These are phyloP conservation scores for Eupithecia exiguata DNA, from an alignment of 2,888 invertebrate species.

Conservation along the genomic window DNA sequence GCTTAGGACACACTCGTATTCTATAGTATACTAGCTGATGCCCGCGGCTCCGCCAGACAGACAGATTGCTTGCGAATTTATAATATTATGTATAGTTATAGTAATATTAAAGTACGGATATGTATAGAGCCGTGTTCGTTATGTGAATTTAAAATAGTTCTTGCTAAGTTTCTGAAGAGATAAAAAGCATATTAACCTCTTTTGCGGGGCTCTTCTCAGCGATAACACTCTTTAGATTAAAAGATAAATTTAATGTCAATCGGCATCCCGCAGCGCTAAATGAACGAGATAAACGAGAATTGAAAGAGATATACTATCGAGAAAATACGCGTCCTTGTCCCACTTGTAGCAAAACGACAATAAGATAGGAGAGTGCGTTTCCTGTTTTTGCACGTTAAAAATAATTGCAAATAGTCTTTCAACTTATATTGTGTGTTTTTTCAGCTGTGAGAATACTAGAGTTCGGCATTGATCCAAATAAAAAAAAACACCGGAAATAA, in stretches of 20 bases:
- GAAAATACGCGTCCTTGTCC: slow-evolving; percentile 8
- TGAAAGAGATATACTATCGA: not conserved
- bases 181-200: not conserved
- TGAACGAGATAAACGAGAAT: not conserved
- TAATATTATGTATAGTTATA: no score
- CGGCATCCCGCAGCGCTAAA: slow-evolving; percentile 3
- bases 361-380: not conserved
- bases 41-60: no score
- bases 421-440: not conserved
- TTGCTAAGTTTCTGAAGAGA: not conserved
- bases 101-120: no score
- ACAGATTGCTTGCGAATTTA: no score
- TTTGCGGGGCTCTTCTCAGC: not conserved
- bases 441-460: slow-evolving; percentile 1
- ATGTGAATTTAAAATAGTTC: not conserved
- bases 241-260: not conserved
- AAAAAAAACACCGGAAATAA: no score
- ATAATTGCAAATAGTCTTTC: not conserved
- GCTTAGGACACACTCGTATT: not conserved
- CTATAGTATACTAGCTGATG: no score
- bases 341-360: slow-evolving; percentile 14
- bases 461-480: slow-evolving; percentile 9
- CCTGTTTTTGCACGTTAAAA: slow-evolving; percentile 7
- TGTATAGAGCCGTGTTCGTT: not conserved
- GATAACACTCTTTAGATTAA: slow-evolving; percentile 2